Conservation (phyloP, 1,140 invertebrate genomes). For the Acromyrmex heyeri region DNA sequence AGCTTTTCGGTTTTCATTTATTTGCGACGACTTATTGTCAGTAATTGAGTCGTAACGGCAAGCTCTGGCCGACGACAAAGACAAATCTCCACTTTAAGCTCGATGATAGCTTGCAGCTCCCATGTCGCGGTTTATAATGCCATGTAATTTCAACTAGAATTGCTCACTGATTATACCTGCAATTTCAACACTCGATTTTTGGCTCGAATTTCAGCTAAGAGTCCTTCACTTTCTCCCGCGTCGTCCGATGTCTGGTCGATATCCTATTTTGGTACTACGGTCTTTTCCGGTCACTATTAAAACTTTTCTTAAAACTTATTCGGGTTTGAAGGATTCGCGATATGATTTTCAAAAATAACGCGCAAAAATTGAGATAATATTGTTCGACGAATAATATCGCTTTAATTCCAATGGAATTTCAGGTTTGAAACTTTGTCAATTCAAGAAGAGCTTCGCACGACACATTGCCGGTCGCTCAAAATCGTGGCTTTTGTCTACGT, state of each 20-base stretch:
- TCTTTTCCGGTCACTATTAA: background rate
- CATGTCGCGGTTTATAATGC: background rate
- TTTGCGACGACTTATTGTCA: background rate
- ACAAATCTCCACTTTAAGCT: background rate
- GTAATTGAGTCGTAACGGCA: background rate
- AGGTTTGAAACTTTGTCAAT: too few species aligned
- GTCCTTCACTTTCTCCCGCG: conserved; percentile 27
- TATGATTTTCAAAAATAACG: background rate
- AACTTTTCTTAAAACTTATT: too few species aligned
- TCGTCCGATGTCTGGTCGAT: too few species aligned
- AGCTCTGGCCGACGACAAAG: background rate
- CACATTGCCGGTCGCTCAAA: background rate
- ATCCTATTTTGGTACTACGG: background rate
- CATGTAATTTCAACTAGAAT: background rate
- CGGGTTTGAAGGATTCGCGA: background rate
- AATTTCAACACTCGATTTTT: conserved; percentile 42
- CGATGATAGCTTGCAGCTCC: background rate
- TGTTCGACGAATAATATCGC: background rate
- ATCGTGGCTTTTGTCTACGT: background rate
- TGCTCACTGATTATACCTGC: background rate
- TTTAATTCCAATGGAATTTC: background rate
- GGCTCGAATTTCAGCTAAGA: background rate
- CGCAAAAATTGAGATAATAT: background rate
- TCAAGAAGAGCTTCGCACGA: background rate
- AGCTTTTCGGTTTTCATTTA: background rate